phyloP scores from a whole-genome alignment of 2,113 vertebrate genomes.

The Planiliza haematocheilus region DNA sequence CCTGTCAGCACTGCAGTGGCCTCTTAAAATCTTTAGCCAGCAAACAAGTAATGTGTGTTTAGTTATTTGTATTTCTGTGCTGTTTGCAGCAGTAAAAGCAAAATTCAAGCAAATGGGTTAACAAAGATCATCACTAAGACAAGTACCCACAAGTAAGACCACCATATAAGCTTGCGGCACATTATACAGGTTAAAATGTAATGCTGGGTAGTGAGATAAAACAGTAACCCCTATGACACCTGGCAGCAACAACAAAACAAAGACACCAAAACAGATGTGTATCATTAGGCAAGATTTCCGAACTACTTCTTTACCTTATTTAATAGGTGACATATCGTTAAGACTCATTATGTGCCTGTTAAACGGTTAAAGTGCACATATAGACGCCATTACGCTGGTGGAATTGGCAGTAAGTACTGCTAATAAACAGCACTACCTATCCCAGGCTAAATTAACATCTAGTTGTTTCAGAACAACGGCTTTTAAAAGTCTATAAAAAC shows the following conservation, averaged over 20 bases:
- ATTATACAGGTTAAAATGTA: neutral
- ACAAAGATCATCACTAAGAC: neutral
- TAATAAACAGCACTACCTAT: slow-evolving; percentile 10
- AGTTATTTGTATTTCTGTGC: too few species aligned
- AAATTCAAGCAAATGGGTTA: too few species aligned
- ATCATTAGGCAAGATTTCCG: neutral
- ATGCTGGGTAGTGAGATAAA: neutral
- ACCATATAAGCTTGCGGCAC: neutral
- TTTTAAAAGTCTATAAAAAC: slow-evolving; percentile 25
- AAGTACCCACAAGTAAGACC: neutral
- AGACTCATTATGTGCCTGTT: slow-evolving; percentile 10
- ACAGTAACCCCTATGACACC: neutral
- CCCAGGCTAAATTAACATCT: slow-evolving; percentile 14
- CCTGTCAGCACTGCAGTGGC: slow-evolving; percentile 19
- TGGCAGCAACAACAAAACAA: slow-evolving; percentile 19
- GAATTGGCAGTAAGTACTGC: neutral
- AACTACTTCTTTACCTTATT: slow-evolving; percentile 1
- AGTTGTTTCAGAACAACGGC: neutral
- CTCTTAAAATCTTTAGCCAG: slow-evolving; percentile 36
- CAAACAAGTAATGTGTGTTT: slow-evolving; percentile 18
- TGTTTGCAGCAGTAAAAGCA: too few species aligned
- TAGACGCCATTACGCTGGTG: neutral
- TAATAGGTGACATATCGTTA: neutral
- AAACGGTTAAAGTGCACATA: neutral
- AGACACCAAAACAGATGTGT: neutral